Evolutionary conservation across 2,888 invertebrate genomes (phyloP).

Genomic region (Macaria liturata): DNA sequence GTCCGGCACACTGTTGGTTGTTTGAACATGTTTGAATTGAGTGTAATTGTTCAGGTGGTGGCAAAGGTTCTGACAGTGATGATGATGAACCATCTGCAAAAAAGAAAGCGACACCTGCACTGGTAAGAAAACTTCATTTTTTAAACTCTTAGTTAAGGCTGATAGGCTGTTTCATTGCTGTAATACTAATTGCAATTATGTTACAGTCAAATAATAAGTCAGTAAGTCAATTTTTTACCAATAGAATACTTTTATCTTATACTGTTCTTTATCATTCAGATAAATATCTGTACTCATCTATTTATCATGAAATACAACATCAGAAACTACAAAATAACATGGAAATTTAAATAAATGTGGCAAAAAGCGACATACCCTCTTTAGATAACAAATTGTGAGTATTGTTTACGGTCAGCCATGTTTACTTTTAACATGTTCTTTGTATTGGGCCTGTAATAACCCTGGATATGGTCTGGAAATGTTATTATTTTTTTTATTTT

Average conservation of each 20-base stretch:
- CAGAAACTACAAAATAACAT: conserved; percentile 20
- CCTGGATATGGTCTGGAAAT: conserved; percentile 7
- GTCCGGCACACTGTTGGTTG: conserved; percentile 1
- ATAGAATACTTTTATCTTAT: conserved; percentile 15
- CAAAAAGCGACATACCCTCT: conserved; percentile 15
- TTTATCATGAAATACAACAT: conserved; percentile 22
- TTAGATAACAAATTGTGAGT: conserved; percentile 26
- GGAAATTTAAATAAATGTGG: conserved; percentile 18
- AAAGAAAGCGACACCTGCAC: conserved; percentile 85
- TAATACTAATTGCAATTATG: conserved; percentile 24
- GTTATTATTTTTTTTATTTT: conserved; percentile 9
- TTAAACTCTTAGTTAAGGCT: not conserved
- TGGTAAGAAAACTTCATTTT: conserved; percentile 55
- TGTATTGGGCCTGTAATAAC: conserved; percentile 28
- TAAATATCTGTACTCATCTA: conserved; percentile 23
- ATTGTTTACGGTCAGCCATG: conserved; percentile 18
- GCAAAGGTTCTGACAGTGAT: conserved; percentile 91
- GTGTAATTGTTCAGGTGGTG: conserved; percentile 74
- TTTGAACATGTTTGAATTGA: conserved; percentile 13
- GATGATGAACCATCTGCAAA: conserved; percentile 93
- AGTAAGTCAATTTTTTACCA: conserved; percentile 15
- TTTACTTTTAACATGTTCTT: conserved; percentile 20
- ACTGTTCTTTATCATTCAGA: conserved; percentile 27
- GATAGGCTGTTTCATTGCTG: conserved; percentile 14
- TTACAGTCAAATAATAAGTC: conserved; percentile 25